Conservation (phyloP, 2,113 vertebrate genomes). For the Monarcha castaneiventris region DNA sequence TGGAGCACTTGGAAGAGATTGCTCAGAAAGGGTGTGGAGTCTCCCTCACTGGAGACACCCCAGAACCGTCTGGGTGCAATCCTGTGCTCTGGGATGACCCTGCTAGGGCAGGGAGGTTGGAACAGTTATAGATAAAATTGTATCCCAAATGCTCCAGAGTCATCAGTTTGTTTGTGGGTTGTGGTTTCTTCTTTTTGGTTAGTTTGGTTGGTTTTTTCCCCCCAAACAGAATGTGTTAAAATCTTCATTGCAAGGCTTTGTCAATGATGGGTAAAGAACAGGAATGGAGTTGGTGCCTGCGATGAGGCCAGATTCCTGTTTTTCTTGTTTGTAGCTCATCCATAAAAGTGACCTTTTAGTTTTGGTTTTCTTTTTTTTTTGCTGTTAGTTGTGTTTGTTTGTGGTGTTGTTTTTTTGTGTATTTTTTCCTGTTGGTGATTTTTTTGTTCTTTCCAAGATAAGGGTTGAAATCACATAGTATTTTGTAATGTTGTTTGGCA, state of each 20-base stretch:
- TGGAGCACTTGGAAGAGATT: background rate
- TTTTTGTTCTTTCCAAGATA: background rate
- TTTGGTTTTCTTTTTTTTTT: background rate
- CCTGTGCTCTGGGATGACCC: background rate
- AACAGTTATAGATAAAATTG: background rate
- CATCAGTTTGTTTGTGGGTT: background rate
- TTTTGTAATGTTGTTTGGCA: background rate
- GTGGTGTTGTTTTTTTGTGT: background rate
- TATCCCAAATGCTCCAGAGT: background rate
- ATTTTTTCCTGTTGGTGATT: background rate
- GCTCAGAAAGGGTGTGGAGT: background rate
- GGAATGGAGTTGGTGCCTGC: background rate
- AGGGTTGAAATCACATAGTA: accelerated
- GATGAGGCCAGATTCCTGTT: background rate
- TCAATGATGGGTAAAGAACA: background rate
- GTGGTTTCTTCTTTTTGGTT: background rate
- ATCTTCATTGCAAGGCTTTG: background rate
- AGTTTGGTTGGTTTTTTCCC: background rate
- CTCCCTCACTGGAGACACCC: background rate
- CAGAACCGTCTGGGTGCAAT: background rate
- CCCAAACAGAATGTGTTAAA: background rate
- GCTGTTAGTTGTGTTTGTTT: background rate
- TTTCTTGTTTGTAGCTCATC: background rate
- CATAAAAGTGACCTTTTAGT: background rate
- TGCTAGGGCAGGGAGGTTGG: background rate